Evolutionary conservation across 2,797 vertebrate genomes (phyloP).

Genomic region (Darevskia mixta): DNA sequence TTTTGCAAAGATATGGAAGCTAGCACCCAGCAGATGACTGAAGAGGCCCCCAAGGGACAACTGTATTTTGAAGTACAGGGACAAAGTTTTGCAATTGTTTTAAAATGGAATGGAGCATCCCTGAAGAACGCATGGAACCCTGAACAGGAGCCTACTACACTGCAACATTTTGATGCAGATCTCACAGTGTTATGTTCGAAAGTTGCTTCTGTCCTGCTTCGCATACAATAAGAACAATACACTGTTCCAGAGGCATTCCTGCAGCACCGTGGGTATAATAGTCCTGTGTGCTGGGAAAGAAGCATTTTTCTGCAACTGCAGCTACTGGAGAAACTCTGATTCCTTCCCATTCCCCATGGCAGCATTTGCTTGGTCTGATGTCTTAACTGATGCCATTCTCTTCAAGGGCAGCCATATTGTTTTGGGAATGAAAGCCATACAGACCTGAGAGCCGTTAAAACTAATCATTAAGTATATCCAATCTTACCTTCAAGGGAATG

Average conservation of each 20-base stretch:
- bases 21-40: not conserved
- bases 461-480: not conserved
- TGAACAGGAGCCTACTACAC: not conserved
- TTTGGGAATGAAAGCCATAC: not conserved
- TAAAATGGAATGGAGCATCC: not conserved
- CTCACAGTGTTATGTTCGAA: not conserved
- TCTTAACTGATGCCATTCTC: not conserved
- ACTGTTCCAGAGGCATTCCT: not conserved
- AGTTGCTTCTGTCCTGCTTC: not conserved
- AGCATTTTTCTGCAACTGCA: not conserved
- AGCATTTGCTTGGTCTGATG: not conserved
- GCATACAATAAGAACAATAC: not conserved
- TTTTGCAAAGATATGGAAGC: not conserved
- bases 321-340: not conserved
- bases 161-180: not conserved
- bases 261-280: not conserved
- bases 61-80: not conserved
- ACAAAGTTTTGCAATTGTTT: not conserved
- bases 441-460: no score
- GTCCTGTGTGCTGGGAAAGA: not conserved
- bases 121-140: not conserved
- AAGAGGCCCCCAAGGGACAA: not conserved
- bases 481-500: not conserved
- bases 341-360: not conserved
- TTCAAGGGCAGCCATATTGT: not conserved